Percentiles rank a stretch among this genome's conserved stretches.
Conservation (phyloP, 2,888 invertebrate species). For the Teleogryllus oceanicus region DNA sequence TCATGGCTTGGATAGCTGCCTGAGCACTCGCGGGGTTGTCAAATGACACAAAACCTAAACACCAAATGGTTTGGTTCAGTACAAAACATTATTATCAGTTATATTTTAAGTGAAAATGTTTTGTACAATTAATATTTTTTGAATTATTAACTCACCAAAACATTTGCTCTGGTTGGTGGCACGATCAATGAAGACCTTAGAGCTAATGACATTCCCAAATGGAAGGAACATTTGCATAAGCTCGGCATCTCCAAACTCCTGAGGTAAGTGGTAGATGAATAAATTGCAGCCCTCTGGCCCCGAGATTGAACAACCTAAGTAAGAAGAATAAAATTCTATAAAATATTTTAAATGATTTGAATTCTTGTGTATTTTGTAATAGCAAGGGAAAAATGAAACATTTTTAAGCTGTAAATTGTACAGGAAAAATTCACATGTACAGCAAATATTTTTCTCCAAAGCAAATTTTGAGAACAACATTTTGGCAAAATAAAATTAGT, state of each 20-base stretch:
- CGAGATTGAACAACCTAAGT: conserved; percentile 86
- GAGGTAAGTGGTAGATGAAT: conserved; percentile 99
- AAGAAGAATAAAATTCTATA: conserved; percentile 34
- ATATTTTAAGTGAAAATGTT: background rate
- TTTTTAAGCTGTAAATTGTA: no score
- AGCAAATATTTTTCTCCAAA: no score
- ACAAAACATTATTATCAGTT: background rate
- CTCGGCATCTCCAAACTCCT: conserved; percentile 98
- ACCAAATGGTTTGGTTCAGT: conserved; percentile 30
- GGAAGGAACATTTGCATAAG: conserved; percentile 99
- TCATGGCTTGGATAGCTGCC: conserved; percentile 99
- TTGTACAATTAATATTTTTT: background rate
- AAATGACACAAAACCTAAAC: conserved; percentile 96
- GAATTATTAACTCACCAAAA: conserved; percentile 77
- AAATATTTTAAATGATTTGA: conserved; percentile 20
- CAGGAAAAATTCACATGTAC: no score
- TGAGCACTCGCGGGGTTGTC: conserved; percentile 98
- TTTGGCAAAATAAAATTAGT: no score
- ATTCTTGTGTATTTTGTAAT: background rate
- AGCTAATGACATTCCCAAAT: conserved; percentile 98
- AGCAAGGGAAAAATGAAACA: no score
- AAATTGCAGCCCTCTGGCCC: conserved; percentile 99
- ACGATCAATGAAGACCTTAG: conserved; percentile 99
- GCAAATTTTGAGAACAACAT: no score
- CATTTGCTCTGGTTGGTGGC: conserved; percentile 99